These are phyloP conservation scores for Phylloscopus trochiloides DNA, from an alignment of 2,113 vertebrate genomes.

Conservation along the genomic window DNA sequence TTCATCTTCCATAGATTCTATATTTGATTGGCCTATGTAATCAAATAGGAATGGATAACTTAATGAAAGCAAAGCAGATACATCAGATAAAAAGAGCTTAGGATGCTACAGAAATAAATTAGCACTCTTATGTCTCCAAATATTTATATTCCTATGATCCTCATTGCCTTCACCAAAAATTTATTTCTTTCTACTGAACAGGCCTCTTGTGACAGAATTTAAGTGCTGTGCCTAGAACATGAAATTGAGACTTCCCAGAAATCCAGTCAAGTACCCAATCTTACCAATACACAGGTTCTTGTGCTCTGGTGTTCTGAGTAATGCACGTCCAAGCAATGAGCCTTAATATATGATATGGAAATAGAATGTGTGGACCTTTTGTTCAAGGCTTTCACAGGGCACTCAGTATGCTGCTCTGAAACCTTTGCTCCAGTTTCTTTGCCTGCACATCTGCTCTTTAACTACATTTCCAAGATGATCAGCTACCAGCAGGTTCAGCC, in stretches of 20 bases:
- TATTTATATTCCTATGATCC: not conserved
- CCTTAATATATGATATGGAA: not conserved
- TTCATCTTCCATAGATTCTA: not conserved
- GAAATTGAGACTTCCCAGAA: not conserved
- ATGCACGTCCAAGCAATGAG: not conserved
- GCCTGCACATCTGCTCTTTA: not conserved
- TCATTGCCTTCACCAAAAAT: not conserved
- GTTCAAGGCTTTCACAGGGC: not conserved
- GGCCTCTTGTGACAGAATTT: not conserved
- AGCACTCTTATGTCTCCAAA: not conserved
- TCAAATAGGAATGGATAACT: not conserved
- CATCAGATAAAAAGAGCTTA: not conserved
- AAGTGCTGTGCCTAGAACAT: not conserved
- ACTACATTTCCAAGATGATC: not conserved
- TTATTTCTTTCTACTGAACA: not conserved
- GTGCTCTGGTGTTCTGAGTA: not conserved
- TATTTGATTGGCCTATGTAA: not conserved
- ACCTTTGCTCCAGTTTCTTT: not conserved
- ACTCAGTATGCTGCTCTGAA: not conserved
- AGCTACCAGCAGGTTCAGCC: not conserved
- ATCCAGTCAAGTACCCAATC: not conserved
- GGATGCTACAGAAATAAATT: not conserved
- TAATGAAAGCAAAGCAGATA: constrained; percentile 5
- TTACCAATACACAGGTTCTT: not conserved
- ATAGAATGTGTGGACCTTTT: not conserved